These are phyloP conservation scores for Eupithecia exiguata DNA, from an alignment of 2,888 invertebrate genomes.

Conservation along the genomic window DNA sequence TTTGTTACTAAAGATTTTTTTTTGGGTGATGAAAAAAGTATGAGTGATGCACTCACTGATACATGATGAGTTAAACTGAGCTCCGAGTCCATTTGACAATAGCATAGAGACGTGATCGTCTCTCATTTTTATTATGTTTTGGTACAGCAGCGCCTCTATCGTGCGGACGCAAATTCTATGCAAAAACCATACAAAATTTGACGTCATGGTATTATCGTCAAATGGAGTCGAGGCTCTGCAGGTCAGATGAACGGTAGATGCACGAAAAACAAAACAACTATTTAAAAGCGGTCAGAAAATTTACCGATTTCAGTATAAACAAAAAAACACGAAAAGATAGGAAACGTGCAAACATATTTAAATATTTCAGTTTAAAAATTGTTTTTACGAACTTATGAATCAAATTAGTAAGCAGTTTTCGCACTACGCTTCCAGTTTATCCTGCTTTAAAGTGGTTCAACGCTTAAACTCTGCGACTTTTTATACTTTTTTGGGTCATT, in stretches of 20 bases:
- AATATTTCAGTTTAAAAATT: slow-evolving; percentile 22
- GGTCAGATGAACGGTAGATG: background rate
- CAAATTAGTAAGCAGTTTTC: slow-evolving; percentile 41
- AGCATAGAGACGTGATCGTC: too few species aligned
- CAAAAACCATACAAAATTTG: too few species aligned
- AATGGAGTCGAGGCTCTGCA: background rate
- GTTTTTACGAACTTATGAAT: slow-evolving; percentile 33
- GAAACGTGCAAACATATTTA: slow-evolving; percentile 16
- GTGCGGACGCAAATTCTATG: too few species aligned
- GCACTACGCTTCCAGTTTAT: slow-evolving; percentile 37
- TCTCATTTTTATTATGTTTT: too few species aligned
- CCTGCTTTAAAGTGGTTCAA: slow-evolving; percentile 44
- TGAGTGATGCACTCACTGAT: too few species aligned
- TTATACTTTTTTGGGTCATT: slow-evolving; percentile 42
- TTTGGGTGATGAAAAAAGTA: too few species aligned
- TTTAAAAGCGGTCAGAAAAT: background rate
- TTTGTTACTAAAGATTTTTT: too few species aligned
- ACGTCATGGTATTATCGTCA: too few species aligned
- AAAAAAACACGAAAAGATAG: background rate
- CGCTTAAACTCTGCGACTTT: slow-evolving; percentile 45
- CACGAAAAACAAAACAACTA: background rate
- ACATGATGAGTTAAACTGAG: too few species aligned
- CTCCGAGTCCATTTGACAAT: too few species aligned
- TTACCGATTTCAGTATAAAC: background rate
- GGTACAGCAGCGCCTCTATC: too few species aligned